phyloP scores from a whole-genome alignment of 2,888 invertebrate genomes.

The Baccha elongata region DNA sequence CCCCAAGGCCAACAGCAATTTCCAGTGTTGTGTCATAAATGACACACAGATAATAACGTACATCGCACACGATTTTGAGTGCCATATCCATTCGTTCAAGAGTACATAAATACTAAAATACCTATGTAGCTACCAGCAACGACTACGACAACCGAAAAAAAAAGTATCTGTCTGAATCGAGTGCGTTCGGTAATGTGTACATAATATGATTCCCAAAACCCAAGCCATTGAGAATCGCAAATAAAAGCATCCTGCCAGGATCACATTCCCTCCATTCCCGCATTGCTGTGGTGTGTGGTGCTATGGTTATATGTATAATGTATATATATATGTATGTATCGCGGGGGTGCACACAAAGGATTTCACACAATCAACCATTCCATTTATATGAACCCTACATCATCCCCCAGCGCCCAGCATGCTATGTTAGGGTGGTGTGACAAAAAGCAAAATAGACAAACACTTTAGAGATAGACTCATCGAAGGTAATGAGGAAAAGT shows the following conservation, averaged over 20 bases:
- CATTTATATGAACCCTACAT: not conserved
- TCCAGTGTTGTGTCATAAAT: slow-evolving; percentile 68
- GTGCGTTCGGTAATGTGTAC: slow-evolving; percentile 65
- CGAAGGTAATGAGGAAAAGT: slow-evolving; percentile 52
- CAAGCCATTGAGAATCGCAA: slow-evolving; percentile 66
- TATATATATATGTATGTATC: not conserved
- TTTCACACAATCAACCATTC: slow-evolving; percentile 21
- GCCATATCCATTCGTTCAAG: slow-evolving; percentile 52
- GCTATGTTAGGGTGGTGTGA: slow-evolving; percentile 4
- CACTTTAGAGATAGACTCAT: slow-evolving; percentile 30
- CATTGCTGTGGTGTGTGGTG: slow-evolving; percentile 7
- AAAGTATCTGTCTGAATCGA: slow-evolving; percentile 59
- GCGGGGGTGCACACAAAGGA: slow-evolving; percentile 38
- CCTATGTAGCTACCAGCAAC: not conserved
- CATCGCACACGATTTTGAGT: slow-evolving; percentile 62
- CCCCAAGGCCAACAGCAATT: slow-evolving; percentile 70
- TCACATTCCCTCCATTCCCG: slow-evolving; percentile 12
- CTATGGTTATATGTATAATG: not conserved
- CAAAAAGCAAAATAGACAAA: slow-evolving; percentile 64
- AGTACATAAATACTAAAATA: slow-evolving; percentile 42
- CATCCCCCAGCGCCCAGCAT: slow-evolving; percentile 4
- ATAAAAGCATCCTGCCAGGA: slow-evolving; percentile 63
- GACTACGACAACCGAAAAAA: not conserved
- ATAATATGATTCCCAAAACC: slow-evolving; percentile 71
- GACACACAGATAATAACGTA: slow-evolving; percentile 70